These are phyloP conservation scores for Apogon hyalosoma DNA, from an alignment of 2,797 vertebrate species.

Conservation along the genomic window DNA sequence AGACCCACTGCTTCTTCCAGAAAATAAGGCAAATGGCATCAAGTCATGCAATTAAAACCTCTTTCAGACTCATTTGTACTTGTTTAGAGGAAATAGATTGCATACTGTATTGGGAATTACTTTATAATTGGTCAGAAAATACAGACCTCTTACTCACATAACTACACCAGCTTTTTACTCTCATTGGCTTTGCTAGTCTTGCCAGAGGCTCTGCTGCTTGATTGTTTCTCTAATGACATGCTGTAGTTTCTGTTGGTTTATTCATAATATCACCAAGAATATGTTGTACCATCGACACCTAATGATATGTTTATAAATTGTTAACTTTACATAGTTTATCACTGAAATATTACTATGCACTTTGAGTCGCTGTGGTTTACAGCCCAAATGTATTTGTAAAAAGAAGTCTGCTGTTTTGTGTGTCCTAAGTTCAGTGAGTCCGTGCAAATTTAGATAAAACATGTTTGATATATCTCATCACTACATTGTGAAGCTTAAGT, in stretches of 20 bases:
- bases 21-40: neutral
- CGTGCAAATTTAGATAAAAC: neutral
- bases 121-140: conserved; percentile 12
- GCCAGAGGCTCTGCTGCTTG: conserved; percentile 14
- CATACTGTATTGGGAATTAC: neutral
- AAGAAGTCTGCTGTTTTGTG: conserved; percentile 5
- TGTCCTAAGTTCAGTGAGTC: neutral
- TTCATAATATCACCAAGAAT: conserved; percentile 16
- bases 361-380: no score
- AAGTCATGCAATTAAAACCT: neutral
- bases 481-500: neutral
- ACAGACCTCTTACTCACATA: neutral
- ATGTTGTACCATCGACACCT: neutral
- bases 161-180: neutral
- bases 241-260: conserved; percentile 18
- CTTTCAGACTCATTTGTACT: conserved; percentile 4
- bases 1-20: neutral
- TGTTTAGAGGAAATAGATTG: neutral
- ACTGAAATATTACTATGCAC: neutral
- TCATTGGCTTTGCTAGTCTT: neutral
- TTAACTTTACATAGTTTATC: neutral
- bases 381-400: neutral
- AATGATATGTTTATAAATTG: conserved; percentile 12
- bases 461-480: neutral
- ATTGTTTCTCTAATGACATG: conserved; percentile 20